Conservation (phyloP, 2,113 vertebrate genomes). For the Piaya cayana region DNA sequence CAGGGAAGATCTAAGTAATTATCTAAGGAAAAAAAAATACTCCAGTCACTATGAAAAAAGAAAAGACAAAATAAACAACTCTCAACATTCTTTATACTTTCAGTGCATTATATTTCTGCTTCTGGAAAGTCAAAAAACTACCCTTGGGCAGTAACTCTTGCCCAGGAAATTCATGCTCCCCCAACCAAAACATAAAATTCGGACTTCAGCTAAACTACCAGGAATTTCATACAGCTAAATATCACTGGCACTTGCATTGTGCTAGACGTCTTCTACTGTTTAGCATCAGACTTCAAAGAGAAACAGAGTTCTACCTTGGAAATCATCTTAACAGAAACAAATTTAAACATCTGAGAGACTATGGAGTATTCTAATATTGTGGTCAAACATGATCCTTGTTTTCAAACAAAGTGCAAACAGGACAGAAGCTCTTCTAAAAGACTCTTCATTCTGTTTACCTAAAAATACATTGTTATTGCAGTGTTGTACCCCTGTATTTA, state of each 20-base stretch:
- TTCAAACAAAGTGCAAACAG: neutral
- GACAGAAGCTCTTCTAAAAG: neutral
- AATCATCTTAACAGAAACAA: neutral
- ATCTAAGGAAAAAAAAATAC: neutral
- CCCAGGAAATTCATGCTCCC: neutral
- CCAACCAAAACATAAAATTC: neutral
- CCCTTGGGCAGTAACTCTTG: neutral
- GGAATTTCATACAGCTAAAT: neutral
- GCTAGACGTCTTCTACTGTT: neutral
- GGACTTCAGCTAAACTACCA: neutral
- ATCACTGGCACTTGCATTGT: neutral
- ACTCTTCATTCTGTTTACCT: neutral
- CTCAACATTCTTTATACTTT: neutral
- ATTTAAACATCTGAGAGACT: neutral
- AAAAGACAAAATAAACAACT: neutral
- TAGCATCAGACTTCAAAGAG: neutral
- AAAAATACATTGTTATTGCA: neutral
- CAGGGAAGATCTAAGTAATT: neutral
- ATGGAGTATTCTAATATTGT: neutral
- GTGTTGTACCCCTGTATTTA: neutral
- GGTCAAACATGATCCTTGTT: neutral
- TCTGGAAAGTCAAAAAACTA: neutral
- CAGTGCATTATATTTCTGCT: neutral
- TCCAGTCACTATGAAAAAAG: neutral
- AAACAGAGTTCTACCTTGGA: neutral